Evolutionary conservation across 2,888 invertebrate genomes (phyloP).

Genomic region (Drosophila multiciliata): DNA sequence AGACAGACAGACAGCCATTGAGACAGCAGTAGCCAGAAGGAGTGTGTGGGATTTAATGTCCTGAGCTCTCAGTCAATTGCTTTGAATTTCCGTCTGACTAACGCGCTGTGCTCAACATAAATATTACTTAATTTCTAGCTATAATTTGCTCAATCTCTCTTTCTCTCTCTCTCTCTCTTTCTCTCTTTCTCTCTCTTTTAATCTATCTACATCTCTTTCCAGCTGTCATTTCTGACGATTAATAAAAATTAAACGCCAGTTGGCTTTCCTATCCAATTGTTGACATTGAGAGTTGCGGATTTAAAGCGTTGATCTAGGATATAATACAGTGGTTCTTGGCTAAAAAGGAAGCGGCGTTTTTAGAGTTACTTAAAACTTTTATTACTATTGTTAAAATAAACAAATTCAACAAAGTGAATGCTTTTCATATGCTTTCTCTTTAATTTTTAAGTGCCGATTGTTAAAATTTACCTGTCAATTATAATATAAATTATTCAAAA

Average conservation of each 20-base stretch:
- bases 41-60: slow-evolving; percentile 24
- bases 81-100: slow-evolving; percentile 41
- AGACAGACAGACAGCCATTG: slow-evolving; percentile 6
- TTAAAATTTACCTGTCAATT: background rate
- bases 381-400: background rate
- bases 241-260: slow-evolving; percentile 77
- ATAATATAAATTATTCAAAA: background rate
- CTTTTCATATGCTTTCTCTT: background rate
- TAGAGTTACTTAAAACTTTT: background rate
- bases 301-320: slow-evolving; percentile 40
- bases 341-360: background rate
- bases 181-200: background rate
- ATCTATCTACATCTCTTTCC: background rate
- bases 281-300: slow-evolving; percentile 30
- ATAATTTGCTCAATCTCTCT: background rate
- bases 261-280: slow-evolving; percentile 64
- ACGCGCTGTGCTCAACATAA: slow-evolving; percentile 52
- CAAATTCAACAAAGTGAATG: background rate
- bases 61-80: slow-evolving; percentile 36
- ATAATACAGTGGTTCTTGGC: background rate
- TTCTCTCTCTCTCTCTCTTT: background rate
- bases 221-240: slow-evolving; percentile 48
- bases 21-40: slow-evolving; percentile 1
- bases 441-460: background rate
- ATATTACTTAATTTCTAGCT: slow-evolving; percentile 71